Evolutionary conservation across 1,140 invertebrate genomes (phyloP).

Genomic region (Drosophila kohkoa): DNA sequence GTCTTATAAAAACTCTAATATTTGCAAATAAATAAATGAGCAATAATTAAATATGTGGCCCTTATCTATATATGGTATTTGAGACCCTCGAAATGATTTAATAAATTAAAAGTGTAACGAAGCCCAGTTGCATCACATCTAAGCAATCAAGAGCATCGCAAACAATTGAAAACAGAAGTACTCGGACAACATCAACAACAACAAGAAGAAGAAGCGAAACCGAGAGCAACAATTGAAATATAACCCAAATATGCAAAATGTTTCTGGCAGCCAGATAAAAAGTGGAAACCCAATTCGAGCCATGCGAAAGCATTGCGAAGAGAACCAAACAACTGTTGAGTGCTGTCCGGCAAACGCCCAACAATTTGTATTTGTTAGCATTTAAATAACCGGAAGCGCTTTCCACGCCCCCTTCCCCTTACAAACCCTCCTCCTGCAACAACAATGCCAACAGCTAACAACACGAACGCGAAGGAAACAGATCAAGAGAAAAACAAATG

Average conservation of each 20-base stretch:
- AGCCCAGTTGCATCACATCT: background rate
- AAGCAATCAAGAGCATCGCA: background rate
- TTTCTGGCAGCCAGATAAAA: slow-evolving; percentile 38
- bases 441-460: slow-evolving; percentile 28
- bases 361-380: slow-evolving; percentile 80
- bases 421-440: slow-evolving; percentile 32
- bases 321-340: slow-evolving; percentile 78
- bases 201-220: background rate
- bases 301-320: slow-evolving; percentile 37
- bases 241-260: slow-evolving; percentile 58
- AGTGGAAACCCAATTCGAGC: slow-evolving; percentile 15
- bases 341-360: slow-evolving; percentile 61
- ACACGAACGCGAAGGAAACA: slow-evolving; percentile 44
- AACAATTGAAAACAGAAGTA: slow-evolving; percentile 6
- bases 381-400: slow-evolving; percentile 80
- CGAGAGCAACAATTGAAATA: slow-evolving; percentile 46
- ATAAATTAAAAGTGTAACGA: background rate
- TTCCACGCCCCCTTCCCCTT: background rate
- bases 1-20: too few relatives aligned
- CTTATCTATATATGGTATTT: too few relatives aligned
- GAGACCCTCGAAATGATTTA: background rate
- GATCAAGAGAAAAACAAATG: slow-evolving; percentile 35
- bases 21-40: too few relatives aligned
- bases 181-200: background rate
- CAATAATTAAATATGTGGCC: too few relatives aligned